Base-by-base conservation (phyloP, 1,140 invertebrate species). In the Temnothorax longispinosus region DNA sequence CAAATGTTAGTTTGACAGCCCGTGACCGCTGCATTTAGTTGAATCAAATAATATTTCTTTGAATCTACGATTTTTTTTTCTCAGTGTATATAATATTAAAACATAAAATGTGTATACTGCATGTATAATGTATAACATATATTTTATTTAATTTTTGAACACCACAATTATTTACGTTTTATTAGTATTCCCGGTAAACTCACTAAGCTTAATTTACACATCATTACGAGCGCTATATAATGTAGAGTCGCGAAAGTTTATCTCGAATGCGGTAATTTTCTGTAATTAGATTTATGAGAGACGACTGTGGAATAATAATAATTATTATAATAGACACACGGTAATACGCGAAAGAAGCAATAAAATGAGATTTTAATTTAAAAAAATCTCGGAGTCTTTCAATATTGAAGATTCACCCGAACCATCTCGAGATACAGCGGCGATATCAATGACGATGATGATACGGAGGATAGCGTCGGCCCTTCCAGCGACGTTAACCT, bases 401-500 rank as follows among this genome's bases (percentile, higher is more conserved):
- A 65, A 78, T 35, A 1, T 78, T 78, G 32, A 50, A 50, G 27
- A 65, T 78, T 78, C 13, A 78, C 65, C 6, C 11, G 8, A 6
- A 27, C 10, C 15, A 13, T 77, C 1, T 27, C 18, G 50, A 65
- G 1, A 15, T 38, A 27, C 7, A 58, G 18, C 41, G 41, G 60
- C 44, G 41, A 76, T 69, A 90, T 84, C 87, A 65, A 69, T 58
- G 78, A 88, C 11, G 54, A 52, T 58, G 58, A 80, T 32, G 76
- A 87, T 78, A 76, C 62, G 11, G 54, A 87, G 74, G 60, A 21
- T 76, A 87, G 21, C 47, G 15, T 74, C 50, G 87, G 47, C 32
- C 67, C 64, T 74, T 69, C 47, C 60, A 50, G 60, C 56, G 86
- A 88, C 77, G 86, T 91, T 91, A 74, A 60, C 32, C 80, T 84